A percentile compares a stretch with the other conserved stretches of the same genome.
Conservation (phyloP, 1,140 invertebrate species). For the Panulirus ornatus region DNA sequence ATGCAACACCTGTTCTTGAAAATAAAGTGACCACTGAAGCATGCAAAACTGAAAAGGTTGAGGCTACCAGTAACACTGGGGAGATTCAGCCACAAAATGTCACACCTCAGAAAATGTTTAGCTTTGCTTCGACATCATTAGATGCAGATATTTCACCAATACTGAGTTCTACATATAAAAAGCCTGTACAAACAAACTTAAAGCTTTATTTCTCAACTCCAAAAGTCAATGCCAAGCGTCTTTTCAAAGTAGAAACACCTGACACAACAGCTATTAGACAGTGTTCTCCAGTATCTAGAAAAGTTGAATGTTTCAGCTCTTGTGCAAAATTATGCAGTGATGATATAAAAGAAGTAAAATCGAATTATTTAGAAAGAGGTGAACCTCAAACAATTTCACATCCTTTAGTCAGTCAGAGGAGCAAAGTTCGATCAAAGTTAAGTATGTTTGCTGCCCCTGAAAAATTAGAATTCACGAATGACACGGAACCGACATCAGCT, state of each 20-base stretch:
- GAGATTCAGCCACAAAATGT: not conserved
- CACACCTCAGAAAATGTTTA: not conserved
- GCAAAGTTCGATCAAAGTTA: conserved; percentile 38
- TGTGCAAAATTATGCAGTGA: not conserved
- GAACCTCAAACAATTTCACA: not conserved
- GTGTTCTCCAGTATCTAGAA: conserved; percentile 10
- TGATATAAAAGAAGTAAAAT: not conserved
- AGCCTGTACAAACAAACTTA: conserved; percentile 24
- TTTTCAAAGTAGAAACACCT: conserved; percentile 45
- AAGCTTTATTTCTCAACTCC: conserved; percentile 46
- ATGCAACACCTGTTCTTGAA: not conserved
- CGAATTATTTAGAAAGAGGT: not conserved
- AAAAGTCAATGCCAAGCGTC: conserved; percentile 51
- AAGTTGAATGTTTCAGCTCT: not conserved
- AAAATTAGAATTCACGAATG: not conserved
- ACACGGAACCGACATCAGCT: not conserved
- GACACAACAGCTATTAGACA: conserved; percentile 13
- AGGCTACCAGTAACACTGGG: not conserved
- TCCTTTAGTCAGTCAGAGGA: not conserved
- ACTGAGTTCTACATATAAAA: conserved; percentile 27
- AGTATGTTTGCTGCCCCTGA: conserved; percentile 32
- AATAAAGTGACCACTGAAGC: not conserved
- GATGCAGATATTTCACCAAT: conserved; percentile 30
- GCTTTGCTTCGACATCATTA: not conserved
- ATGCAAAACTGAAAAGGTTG: not conserved